phyloP scores from a whole-genome alignment of 53 echinoderm and acorn worm genomes.

The Echinarachnius parma region DNA sequence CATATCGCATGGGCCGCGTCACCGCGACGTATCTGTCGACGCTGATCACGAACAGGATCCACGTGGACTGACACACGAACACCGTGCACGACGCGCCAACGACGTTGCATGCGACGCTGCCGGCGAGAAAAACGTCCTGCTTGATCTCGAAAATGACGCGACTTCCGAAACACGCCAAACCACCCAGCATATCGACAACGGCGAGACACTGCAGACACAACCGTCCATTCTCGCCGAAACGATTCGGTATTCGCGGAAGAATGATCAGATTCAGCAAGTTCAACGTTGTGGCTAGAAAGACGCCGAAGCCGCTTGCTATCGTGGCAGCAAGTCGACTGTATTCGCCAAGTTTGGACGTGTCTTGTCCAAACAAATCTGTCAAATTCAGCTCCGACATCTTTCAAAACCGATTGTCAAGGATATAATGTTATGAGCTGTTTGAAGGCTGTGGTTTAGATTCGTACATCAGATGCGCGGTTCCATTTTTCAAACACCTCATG shows the following conservation, averaged over 20 bases:
- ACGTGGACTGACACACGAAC: slow-evolving; percentile 33
- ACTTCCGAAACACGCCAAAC: slow-evolving; percentile 30
- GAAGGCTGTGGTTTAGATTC: too few relatives aligned
- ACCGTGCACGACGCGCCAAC: slow-evolving; percentile 32
- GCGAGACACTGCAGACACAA: slow-evolving; percentile 37
- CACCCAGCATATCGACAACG: slow-evolving; percentile 33
- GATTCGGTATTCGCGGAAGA: slow-evolving; percentile 28
- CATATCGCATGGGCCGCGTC: slow-evolving; percentile 24
- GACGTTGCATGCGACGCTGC: slow-evolving; percentile 9
- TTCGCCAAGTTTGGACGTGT: too few relatives aligned
- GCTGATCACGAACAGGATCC: slow-evolving; percentile 37
- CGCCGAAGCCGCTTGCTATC: slow-evolving; percentile 19
- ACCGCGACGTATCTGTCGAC: slow-evolving; percentile 33
- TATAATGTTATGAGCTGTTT: too few relatives aligned
- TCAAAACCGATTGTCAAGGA: too few relatives aligned
- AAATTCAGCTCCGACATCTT: too few relatives aligned
- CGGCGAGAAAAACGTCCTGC: not conserved
- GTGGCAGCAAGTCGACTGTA: slow-evolving; percentile 1
- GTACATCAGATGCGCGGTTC: too few relatives aligned
- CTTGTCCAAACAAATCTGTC: too few relatives aligned
- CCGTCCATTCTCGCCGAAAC: slow-evolving; percentile 33
- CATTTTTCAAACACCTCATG: too few relatives aligned
- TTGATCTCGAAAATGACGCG: slow-evolving; percentile 33
- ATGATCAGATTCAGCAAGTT: slow-evolving; percentile 26
- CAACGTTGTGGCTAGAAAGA: slow-evolving; percentile 9